Evolutionary conservation across 2,888 invertebrate species (phyloP).

Genomic region (Ochlodes sylvanus): DNA sequence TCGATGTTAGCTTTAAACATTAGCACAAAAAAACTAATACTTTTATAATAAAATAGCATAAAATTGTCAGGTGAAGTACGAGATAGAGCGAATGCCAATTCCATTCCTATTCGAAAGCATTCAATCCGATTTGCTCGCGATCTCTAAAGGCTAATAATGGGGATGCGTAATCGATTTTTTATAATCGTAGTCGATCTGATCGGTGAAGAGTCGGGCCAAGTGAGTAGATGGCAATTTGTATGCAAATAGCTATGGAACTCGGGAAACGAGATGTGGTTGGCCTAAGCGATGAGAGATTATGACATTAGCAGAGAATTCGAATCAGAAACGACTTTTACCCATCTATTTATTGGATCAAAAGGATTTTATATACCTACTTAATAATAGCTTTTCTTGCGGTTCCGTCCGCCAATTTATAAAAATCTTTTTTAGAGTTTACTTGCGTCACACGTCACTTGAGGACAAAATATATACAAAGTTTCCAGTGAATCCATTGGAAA

Average conservation of each 20-base stretch:
- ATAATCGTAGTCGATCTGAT: conserved; percentile 44
- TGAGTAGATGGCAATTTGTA: conserved; percentile 48
- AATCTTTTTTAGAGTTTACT: no score
- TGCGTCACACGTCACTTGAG: no score
- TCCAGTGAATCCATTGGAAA: no score
- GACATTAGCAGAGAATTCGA: no score
- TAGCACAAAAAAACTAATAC: background rate
- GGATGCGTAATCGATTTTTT: conserved; percentile 47
- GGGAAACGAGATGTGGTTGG: conserved; percentile 16
- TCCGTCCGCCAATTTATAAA: no score
- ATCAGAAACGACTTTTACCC: no score
- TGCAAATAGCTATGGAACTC: conserved; percentile 47
- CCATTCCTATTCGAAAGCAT: conserved; percentile 10
- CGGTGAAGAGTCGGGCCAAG: conserved; percentile 41
- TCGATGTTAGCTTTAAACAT: no score
- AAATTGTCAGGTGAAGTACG: conserved; percentile 6
- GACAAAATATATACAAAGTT: no score
- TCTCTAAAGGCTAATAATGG: conserved; percentile 39
- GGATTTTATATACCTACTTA: no score
- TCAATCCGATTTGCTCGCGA: conserved; percentile 30
- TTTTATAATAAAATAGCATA: conserved; percentile 3
- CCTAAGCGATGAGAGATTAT: conserved; percentile 1
- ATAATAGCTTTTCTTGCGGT: no score
- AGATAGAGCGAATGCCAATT: conserved; percentile 1
- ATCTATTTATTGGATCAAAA: no score